Evolutionary conservation across 2,888 invertebrate species (phyloP), one percentile per base, ranked within the genome.

Genomic region (Cyclophora albipunctata): DNA sequence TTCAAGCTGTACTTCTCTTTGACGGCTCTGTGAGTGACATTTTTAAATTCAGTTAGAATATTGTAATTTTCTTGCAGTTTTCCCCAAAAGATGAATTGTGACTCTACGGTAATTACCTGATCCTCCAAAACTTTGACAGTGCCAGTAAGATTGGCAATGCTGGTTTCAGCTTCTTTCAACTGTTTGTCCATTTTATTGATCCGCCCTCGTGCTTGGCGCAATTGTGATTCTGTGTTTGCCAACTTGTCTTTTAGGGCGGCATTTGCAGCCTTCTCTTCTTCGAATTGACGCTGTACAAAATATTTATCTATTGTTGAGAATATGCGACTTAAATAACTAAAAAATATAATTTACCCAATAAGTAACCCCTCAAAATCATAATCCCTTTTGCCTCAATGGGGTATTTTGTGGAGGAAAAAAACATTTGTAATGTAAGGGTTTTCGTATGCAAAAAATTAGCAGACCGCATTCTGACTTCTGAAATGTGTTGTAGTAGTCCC

Each of bases 171-270:
- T 60, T 88, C 88, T 4, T 81, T 76, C 37, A 88, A 64, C 56
- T 88, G 88, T 3, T 80, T 74, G 47, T 88, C 87, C 86, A 88
- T 84, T 67, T 88, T 86, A 34, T 66, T 54, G 7, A 88, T 69
- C 4, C 88, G 75, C 4, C 60, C 44, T 2, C 83, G 75, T n/a
- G 80, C 61, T 59, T 83, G 82, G 2, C 81, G 75, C 3, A 87
- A 69, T 54, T 84, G 85, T 2, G 74, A 55, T 56, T 88, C 88
- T 0, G 81, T 61, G 0, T 67, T 69, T 0, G 78, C 62, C 41
- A 84, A 54, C 57, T 84, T 85, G 2, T 87, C 84, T 62, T 78
- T 84, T 2, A 71, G 50, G 7, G 61, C 58, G 5, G 56, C 50
- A 55, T 75, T 73, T n/a, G 75, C 62, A 47, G 68, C 58, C 49